Percentiles rank a stretch among this genome's conserved stretches.
Evolutionary conservation across 2,797 vertebrate species (phyloP).

Genomic region (Ficedula albicollis): DNA sequence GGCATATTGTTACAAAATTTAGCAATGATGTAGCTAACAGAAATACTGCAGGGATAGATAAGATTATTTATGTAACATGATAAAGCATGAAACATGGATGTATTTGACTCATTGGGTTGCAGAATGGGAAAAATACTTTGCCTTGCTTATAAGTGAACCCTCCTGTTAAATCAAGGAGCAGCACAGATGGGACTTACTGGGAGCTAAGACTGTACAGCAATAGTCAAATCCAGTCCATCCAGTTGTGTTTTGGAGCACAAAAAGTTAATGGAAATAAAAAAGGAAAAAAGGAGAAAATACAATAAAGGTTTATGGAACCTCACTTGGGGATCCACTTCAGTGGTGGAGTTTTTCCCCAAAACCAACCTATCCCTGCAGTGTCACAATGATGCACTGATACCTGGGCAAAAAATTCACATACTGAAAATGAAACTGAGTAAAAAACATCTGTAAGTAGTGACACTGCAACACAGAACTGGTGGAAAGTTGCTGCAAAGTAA

Average conservation of each 20-base stretch:
- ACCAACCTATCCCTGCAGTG: not conserved
- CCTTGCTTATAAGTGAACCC: not conserved
- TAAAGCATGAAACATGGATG: constrained; percentile 54
- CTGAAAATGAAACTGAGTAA: not conserved
- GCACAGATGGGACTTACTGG: not conserved
- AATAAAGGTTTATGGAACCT: not conserved
- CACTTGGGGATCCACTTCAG: not conserved
- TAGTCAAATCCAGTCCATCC: not conserved
- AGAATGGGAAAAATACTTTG: not conserved
- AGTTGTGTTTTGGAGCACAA: not conserved
- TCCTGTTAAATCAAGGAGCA: not conserved
- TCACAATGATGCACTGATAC: not conserved
- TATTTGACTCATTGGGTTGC: not conserved
- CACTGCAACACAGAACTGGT: not conserved
- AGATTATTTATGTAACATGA: constrained; percentile 52
- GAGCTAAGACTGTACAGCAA: not conserved
- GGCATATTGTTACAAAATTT: constrained; percentile 66
- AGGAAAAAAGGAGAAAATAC: not conserved
- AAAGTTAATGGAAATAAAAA: not conserved
- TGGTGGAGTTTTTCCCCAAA: accelerated
- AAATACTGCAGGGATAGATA: constrained; percentile 44
- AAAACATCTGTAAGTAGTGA: not conserved
- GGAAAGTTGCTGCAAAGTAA: not conserved
- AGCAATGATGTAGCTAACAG: constrained; percentile 37
- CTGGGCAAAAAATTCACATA: not conserved